These are phyloP conservation scores for Tichodroma muraria DNA, from an alignment of 2,113 vertebrate species.

Conservation along the genomic window DNA sequence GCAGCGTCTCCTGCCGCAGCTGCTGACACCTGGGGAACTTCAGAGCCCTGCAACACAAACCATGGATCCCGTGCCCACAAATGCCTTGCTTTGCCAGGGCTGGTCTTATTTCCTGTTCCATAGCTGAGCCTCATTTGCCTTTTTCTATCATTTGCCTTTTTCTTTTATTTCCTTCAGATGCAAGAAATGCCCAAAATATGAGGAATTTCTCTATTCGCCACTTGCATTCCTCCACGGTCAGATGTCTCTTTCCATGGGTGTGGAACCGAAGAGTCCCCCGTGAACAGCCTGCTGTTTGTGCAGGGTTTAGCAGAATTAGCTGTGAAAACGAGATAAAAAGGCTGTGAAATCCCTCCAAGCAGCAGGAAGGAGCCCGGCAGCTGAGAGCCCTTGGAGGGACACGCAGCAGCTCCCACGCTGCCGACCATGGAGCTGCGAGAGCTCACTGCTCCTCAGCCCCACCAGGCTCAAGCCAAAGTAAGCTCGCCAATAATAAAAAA, in stretches of 20 bases:
- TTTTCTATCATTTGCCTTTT: neutral
- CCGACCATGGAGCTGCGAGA: accelerated
- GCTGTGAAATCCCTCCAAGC: neutral
- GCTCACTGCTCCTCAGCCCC: neutral
- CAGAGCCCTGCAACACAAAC: neutral
- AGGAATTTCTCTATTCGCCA: accelerated
- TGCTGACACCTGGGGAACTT: neutral
- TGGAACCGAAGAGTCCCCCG: neutral
- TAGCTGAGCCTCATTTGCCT: neutral
- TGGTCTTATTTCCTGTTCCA: neutral
- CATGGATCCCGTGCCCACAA: accelerated
- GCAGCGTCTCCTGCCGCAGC: neutral
- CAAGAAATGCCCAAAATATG: neutral
- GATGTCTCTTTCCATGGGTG: accelerated
- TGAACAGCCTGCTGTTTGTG: neutral
- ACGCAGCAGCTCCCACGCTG: neutral
- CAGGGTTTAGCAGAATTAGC: neutral
- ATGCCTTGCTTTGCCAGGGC: neutral
- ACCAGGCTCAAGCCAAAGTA: neutral
- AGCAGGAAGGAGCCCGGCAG: neutral
- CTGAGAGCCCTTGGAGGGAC: neutral
- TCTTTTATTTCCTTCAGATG: neutral
- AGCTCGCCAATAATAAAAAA: neutral
- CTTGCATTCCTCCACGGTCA: accelerated
- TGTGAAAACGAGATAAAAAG: neutral